Evolutionary conservation across 1,140 invertebrate genomes (phyloP), one percentile per base, ranked within the genome.

Genomic region (Diachasma alloeum): DNA sequence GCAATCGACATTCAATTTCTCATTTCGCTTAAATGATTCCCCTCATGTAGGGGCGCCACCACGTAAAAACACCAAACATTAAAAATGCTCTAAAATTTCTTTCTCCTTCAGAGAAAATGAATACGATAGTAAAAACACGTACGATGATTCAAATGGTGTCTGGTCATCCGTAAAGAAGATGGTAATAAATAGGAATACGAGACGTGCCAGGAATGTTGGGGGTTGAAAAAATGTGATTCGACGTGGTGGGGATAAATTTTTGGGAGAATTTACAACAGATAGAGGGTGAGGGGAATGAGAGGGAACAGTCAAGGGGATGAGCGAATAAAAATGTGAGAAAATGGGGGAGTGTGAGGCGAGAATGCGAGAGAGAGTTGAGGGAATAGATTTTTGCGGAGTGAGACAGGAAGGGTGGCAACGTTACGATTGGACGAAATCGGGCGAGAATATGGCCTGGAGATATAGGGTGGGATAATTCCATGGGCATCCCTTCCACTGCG

Each of bases 131-230:
- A 87, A 86, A 83, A 78, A 81, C 78, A 84, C 81, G 80, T 79
- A 83, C 83, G 83, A 87, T 87, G 86, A 87, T 87, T 86, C 86
- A 87, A 81, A 80, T 74, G 78, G 78, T 77, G 77, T 79, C 78
- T 78, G 80, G 75, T 81, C 79, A 81, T 68, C 81, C 83, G 81
- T 82, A 82, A 82, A 84, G 84, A 81, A 66, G 26, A 80, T 24
- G 81, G 83, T 81, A 84, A 85, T 84, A 85, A 85, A 85, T 83
- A 85, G 81, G 76, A 78, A 80, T 68, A 81, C 81, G 79, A 53
- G 19, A 86, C 86, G 86, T 87, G 87, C 81, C 71, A 56, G 82
- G 85, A 87, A 88, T 88, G 63, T 68, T 19, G 44, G 44, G n/a
- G 63, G 31, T 31, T 31, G 6, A 19, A 42, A 6, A 9, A 11